Evolutionary conservation across 1,140 invertebrate genomes (phyloP).

Genomic region (Himalopsyche phryganea): DNA sequence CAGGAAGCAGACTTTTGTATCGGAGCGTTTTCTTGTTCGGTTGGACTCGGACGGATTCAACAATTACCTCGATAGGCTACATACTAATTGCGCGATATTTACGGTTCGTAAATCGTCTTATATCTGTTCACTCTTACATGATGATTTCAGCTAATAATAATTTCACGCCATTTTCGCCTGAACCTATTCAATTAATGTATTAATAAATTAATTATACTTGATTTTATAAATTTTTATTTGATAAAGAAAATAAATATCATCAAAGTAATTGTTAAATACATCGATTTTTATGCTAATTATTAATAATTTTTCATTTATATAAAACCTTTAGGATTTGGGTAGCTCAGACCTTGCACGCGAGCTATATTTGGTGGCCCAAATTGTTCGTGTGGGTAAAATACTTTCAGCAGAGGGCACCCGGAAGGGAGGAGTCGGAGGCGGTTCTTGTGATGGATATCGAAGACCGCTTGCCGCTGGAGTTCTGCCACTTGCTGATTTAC

Average conservation of each 20-base stretch:
- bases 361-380: slow-evolving; percentile 81
- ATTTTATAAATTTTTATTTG: too few relatives aligned
- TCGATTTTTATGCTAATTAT: too few relatives aligned
- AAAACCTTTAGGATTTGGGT: slow-evolving; percentile 64
- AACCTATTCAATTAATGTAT: not conserved
- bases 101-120: slow-evolving; percentile 58
- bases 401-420: slow-evolving; percentile 72
- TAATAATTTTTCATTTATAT: too few relatives aligned
- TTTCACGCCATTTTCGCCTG: too few relatives aligned
- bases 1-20: slow-evolving; percentile 66
- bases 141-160: too few relatives aligned
- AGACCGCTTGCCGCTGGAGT: slow-evolving; percentile 84
- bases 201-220: too few relatives aligned
- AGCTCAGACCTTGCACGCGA: slow-evolving; percentile 77
- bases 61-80: slow-evolving; percentile 82
- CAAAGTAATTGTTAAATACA: too few relatives aligned
- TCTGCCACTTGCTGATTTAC: slow-evolving; percentile 60
- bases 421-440: slow-evolving; percentile 56
- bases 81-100: slow-evolving; percentile 86
- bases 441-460: slow-evolving; percentile 45
- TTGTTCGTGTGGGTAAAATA: slow-evolving; percentile 85
- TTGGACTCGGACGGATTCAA: slow-evolving; percentile 87
- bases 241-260: too few relatives aligned
- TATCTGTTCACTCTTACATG: too few relatives aligned
- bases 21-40: slow-evolving; percentile 82